phyloP scores from a whole-genome alignment of 1,140 invertebrate genomes.

The Saccostrea cuccullata region DNA sequence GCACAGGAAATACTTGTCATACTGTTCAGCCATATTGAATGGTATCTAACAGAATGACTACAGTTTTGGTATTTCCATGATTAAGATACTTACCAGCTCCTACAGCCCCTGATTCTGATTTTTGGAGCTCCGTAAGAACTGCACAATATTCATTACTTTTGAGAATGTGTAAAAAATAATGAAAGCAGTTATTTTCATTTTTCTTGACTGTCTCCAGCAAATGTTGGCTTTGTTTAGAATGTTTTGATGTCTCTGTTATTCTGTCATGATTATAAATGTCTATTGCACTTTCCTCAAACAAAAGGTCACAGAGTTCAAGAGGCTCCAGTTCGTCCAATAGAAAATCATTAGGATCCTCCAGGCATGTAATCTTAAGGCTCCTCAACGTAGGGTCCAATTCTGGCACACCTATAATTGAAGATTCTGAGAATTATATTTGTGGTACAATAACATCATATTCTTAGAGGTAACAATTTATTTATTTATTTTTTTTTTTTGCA shows the following conservation, averaged over 20 bases:
- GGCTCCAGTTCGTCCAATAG: not conserved
- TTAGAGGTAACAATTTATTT: too few relatives aligned
- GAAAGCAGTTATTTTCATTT: not conserved
- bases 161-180: not conserved
- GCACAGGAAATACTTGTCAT: not conserved
- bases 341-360: not conserved
- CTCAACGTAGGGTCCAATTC: not conserved
- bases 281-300: not conserved
- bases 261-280: not conserved
- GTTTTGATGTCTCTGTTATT: not conserved
- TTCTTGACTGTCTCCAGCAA: not conserved
- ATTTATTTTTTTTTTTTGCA: too few relatives aligned
- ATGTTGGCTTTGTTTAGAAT: not conserved
- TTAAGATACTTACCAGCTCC: slow-evolving; percentile 6
- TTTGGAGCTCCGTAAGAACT: not conserved
- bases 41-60: not conserved
- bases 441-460: too few relatives aligned
- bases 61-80: not conserved
- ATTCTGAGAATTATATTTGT: too few relatives aligned
- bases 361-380: not conserved
- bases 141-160: not conserved
- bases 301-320: not conserved
- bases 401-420: not conserved
- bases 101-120: not conserved
- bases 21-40: not conserved